Evolutionary conservation across 2,113 vertebrate genomes (phyloP).

Genomic region (Bubo bubo): DNA sequence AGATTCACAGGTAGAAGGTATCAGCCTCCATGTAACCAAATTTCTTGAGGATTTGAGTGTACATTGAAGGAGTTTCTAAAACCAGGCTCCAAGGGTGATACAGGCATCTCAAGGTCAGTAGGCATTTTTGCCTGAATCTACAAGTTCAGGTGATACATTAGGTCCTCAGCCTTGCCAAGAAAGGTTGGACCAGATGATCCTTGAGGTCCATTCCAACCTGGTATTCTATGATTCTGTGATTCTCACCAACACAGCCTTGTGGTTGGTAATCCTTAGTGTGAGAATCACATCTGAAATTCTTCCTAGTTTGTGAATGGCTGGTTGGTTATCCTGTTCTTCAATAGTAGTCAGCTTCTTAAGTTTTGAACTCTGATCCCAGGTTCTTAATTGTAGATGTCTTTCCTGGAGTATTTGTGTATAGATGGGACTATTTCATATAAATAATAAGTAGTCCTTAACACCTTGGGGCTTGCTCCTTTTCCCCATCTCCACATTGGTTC

Average conservation of each 20-base stretch:
- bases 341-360: background rate
- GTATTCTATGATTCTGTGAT: no score
- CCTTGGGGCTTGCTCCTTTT: background rate
- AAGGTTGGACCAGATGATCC: no score
- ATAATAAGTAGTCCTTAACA: background rate
- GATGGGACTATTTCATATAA: background rate
- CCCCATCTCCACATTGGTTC: accelerated
- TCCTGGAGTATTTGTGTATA: background rate
- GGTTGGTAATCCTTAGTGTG: background rate
- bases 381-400: background rate
- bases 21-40: background rate
- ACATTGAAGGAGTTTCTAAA: background rate
- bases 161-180: background rate
- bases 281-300: background rate
- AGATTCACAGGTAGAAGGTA: background rate
- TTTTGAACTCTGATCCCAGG: background rate
- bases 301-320: background rate
- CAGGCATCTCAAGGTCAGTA: background rate
- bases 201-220: no score
- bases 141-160: background rate
- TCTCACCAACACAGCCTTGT: background rate
- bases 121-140: background rate
- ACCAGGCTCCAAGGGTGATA: background rate
- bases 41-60: background rate
- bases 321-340: background rate